Evolutionary conservation across 1,140 invertebrate genomes (phyloP), one percentile per base, ranked within the genome.

Genomic region (Neoseiulus cucumeris): DNA sequence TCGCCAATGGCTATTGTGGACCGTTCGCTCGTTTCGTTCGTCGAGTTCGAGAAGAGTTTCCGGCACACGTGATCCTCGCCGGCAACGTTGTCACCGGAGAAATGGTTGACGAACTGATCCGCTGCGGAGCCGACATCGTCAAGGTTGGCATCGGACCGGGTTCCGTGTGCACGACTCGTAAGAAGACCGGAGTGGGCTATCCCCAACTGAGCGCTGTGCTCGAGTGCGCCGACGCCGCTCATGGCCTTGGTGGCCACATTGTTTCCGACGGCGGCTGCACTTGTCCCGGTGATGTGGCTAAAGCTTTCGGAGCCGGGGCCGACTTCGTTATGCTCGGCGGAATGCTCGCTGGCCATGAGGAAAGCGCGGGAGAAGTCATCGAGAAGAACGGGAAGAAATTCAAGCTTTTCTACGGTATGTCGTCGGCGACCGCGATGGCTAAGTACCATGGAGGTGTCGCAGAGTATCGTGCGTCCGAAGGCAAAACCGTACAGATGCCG

Each of bases 321-420:
- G 91, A 95, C 78, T 95, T 93, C 78, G 91, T 95, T 7, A 96
- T 96, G 92, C 80, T 91, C 30, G 92, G 92, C 44, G 92, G 91
- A 45, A 92, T 96, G 87, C 85, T 96, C 71, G 89, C 91, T 12
- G 89, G 89, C 0, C 91, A 96, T 72, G 90, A 93, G 72, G 87
- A 96, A 77, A 89, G 86, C 66, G 87, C 84, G 4, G 91, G 91
- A 1, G 89, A 93, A 20, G 74, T 89, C 7, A 86, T 91, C 65
- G 85, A 87, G 71, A 84, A 84, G 68, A 81, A 90, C 75, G 90
- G 89, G 0, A 87, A 83, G 72, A 87, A 89, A 72, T 86, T 82
- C 66, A 94, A 94, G 77, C 75, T 90, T 18, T 96, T 95, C 75
- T 96, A 96, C 76, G 91, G 92, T 14, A 95, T 96, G 92, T 85